These are phyloP conservation scores for Eubucco bourcierii DNA, from an alignment of 2,113 vertebrate genomes.

Conservation along the genomic window DNA sequence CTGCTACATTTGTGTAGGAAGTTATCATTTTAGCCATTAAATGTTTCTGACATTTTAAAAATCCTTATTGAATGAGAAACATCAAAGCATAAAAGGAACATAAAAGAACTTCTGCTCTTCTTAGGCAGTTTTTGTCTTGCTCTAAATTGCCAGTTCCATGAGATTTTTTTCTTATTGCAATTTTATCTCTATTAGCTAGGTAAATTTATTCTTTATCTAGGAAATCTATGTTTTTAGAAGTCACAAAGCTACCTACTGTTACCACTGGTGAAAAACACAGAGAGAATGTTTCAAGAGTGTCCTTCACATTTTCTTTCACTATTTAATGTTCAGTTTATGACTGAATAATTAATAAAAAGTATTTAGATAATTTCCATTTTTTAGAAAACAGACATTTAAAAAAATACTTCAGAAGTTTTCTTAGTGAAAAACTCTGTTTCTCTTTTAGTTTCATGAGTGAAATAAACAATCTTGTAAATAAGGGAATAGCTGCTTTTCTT, in stretches of 20 bases:
- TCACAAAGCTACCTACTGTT: not conserved
- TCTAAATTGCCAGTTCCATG: not conserved
- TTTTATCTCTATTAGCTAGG: not conserved
- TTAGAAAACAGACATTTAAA: too few species aligned
- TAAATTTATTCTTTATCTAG: not conserved
- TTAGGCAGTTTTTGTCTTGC: not conserved
- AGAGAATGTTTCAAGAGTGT: not conserved
- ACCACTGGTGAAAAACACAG: fast-evolving
- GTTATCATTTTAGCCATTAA: not conserved
- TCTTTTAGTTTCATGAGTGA: too few species aligned
- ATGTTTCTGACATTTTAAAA: not conserved
- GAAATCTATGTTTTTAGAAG: not conserved
- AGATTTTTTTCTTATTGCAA: not conserved
- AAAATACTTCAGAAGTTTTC: too few species aligned
- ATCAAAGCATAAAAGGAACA: not conserved
- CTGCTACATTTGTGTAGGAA: not conserved
- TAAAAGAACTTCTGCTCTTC: not conserved
- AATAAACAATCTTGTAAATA: too few species aligned
- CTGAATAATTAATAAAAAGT: too few species aligned
- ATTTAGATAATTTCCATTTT: too few species aligned
- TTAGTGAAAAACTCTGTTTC: too few species aligned
- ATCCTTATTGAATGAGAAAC: not conserved
- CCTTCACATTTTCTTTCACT: too few species aligned
- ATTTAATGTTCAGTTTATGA: too few species aligned
- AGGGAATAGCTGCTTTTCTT: too few species aligned